These are phyloP conservation scores for zebrafish (Danio rerio) DNA, from an alignment of 2,113 vertebrate species.

Conservation along the genomic window GRCz12tu NC_133184.1:32401501-32402000, in stretches of 20 bases:
- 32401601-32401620: too few species aligned
- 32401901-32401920: conserved; percentile 58
- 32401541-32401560: not conserved
- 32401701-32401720: conserved; percentile 4
- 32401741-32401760: conserved; percentile 24
- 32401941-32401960: conserved; percentile 18
- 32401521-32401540: too few species aligned
- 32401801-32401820: conserved; percentile 69
- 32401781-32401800: conserved; percentile 49
- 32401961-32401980: conserved; percentile 35
- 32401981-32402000: conserved; percentile 47
- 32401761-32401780: conserved; percentile 35
- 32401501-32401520: too few species aligned
- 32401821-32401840: conserved; percentile 72
- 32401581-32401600: not conserved
- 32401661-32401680: not conserved
- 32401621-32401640: too few species aligned
- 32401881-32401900: conserved; percentile 63
- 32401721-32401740: conserved; percentile 36
- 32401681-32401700: not conserved
- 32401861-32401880: conserved; percentile 72
- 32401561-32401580: not conserved
- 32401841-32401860: conserved; percentile 74
- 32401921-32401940: conserved; percentile 1
- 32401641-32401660: too few species aligned